phyloP scores from a whole-genome alignment of 2,797 vertebrate species.

The Phataginus tricuspis region DNA sequence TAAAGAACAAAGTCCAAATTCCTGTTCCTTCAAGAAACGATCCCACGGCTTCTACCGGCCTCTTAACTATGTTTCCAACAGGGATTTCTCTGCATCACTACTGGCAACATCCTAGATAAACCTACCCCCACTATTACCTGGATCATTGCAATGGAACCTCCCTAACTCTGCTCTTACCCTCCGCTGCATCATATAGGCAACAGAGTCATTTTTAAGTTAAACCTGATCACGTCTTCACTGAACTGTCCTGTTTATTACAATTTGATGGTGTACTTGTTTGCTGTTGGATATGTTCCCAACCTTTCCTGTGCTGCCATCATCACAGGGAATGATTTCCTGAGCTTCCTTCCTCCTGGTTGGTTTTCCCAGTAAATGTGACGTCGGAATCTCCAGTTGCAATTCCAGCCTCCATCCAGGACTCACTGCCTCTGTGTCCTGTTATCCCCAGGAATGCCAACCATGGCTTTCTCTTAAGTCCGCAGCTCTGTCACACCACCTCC shows the following conservation, averaged over 20 bases:
- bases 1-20: not conserved
- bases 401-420: not conserved
- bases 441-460: accelerated
- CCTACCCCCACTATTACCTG: not conserved
- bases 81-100: not conserved
- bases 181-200: no score
- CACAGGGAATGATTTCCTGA: not conserved
- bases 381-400: not conserved
- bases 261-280: not conserved
- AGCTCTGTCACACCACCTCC: not conserved
- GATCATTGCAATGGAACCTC: not conserved
- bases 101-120: not conserved
- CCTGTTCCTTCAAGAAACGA: not conserved
- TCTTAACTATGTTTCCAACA: slow-evolving; percentile 37
- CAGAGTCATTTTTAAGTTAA: not conserved
- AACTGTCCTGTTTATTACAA: not conserved
- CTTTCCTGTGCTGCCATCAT: not conserved
- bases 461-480: not conserved
- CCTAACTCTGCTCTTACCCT: not conserved
- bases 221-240: not conserved
- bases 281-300: not conserved
- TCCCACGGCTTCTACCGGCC: not conserved
- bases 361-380: not conserved
- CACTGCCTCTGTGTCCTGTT: not conserved
- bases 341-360: not conserved